Conservation (phyloP, 2,888 invertebrate genomes). For the Tetanocera ferruginea region DNA sequence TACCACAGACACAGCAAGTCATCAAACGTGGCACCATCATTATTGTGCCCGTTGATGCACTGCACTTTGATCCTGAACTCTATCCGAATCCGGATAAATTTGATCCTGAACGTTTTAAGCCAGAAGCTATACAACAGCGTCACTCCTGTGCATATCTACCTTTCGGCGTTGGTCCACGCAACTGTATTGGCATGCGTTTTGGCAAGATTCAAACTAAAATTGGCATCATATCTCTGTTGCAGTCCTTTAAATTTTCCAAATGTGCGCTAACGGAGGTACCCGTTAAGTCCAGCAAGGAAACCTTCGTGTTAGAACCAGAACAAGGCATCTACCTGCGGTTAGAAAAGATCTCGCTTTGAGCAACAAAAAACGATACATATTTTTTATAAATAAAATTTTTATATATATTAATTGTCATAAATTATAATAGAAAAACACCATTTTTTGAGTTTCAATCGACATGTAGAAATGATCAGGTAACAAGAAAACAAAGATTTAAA, state of each 20-base stretch:
- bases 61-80: constrained; percentile 72
- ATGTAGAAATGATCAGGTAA: too few relatives aligned
- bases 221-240: constrained; percentile 55
- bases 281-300: constrained; percentile 40
- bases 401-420: too few relatives aligned
- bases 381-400: too few relatives aligned
- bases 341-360: constrained; percentile 36
- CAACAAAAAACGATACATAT: too few relatives aligned
- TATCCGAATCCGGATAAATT: constrained; percentile 74
- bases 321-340: constrained; percentile 46
- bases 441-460: too few relatives aligned
- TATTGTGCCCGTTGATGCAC: constrained; percentile 72
- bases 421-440: too few relatives aligned
- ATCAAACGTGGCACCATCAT: constrained; percentile 50
- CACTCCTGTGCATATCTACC: constrained; percentile 65
- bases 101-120: constrained; percentile 74
- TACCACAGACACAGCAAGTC: constrained; percentile 50
- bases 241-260: constrained; percentile 51
- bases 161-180: constrained; percentile 65
- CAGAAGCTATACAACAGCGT: constrained; percentile 71
- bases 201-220: constrained; percentile 62
- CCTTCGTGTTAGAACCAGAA: constrained; percentile 43
- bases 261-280: constrained; percentile 49
- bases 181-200: constrained; percentile 65
- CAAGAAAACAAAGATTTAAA: too few relatives aligned